Conservation (phyloP, 1,140 invertebrate species). For the Bombyx mandarina region DNA sequence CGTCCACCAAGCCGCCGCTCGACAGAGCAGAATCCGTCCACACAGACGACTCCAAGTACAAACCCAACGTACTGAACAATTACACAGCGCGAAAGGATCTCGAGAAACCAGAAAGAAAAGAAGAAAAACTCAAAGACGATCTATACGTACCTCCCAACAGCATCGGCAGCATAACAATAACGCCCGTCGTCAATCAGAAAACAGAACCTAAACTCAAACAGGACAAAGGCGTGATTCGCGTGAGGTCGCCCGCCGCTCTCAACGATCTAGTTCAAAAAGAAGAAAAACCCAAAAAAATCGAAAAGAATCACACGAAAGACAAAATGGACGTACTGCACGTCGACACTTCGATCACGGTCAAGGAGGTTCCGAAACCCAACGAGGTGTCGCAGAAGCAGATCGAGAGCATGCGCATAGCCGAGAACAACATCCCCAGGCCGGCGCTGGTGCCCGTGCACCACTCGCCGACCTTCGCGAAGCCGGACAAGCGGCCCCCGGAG, state of each 20-base stretch:
- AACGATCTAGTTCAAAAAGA: conserved; percentile 54
- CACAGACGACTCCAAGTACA: conserved; percentile 28
- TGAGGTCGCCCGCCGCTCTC: conserved; percentile 51
- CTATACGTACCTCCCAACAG: conserved; percentile 47
- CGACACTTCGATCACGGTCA: conserved; percentile 32
- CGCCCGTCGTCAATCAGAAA: conserved; percentile 29
- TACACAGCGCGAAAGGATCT: conserved; percentile 37
- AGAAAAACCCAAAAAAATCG: conserved; percentile 36
- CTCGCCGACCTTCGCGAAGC: conserved; percentile 57
- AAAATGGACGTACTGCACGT: conserved; percentile 36
- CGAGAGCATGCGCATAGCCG: conserved; percentile 43
- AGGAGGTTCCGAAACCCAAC: conserved; percentile 20
- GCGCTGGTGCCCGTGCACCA: conserved; percentile 44
- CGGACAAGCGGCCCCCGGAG: conserved; percentile 52
- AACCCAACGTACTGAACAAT: conserved; percentile 30
- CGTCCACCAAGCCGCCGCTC: conserved; percentile 28
- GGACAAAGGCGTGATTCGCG: conserved; percentile 37
- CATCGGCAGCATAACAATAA: conserved; percentile 63
- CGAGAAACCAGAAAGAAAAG: conserved; percentile 42
- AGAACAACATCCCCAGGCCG: conserved; percentile 52
- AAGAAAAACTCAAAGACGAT: conserved; percentile 39
- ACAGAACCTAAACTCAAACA: conserved; percentile 8
- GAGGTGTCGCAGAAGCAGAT: conserved; percentile 48
- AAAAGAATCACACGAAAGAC: conserved; percentile 25
- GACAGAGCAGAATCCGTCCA: conserved; percentile 22